Evolutionary conservation across 2,797 vertebrate species (phyloP).

Genomic region (Peromyscus nudipes): DNA sequence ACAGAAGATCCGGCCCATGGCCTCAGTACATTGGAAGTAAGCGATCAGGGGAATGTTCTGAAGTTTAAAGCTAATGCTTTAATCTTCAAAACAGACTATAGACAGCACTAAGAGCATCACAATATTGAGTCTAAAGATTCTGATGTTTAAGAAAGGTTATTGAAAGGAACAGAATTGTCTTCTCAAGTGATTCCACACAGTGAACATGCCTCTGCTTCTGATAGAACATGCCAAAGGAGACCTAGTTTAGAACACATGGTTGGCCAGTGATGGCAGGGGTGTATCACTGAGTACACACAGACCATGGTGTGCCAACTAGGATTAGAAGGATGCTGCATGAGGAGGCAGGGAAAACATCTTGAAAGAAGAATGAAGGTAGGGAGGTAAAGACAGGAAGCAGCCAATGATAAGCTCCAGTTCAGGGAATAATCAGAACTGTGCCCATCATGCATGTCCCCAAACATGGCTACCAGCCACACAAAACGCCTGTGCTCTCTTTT

Average conservation of each 20-base stretch:
- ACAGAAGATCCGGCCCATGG: neutral
- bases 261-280: neutral
- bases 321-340: rapidly evolving
- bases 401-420: neutral
- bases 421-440: neutral
- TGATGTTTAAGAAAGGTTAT: neutral
- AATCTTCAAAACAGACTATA: constrained; percentile 18
- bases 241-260: neutral
- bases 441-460: neutral
- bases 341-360: neutral
- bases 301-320: neutral
- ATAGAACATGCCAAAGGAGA: neutral
- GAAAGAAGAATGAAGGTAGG: neutral
- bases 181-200: neutral
- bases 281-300: rapidly evolving
- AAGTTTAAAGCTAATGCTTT: constrained; percentile 35
- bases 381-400: neutral
- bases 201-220: neutral
- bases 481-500: constrained; percentile 44
- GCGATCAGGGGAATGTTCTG: neutral
- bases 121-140: neutral
- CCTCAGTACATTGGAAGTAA: neutral
- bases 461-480: neutral
- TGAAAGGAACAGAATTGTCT: neutral
- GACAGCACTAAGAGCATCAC: neutral